These are phyloP conservation scores for Periophthalmus magnuspinnatus DNA, from an alignment of 2,797 vertebrate genomes.

Conservation along the genomic window DNA sequence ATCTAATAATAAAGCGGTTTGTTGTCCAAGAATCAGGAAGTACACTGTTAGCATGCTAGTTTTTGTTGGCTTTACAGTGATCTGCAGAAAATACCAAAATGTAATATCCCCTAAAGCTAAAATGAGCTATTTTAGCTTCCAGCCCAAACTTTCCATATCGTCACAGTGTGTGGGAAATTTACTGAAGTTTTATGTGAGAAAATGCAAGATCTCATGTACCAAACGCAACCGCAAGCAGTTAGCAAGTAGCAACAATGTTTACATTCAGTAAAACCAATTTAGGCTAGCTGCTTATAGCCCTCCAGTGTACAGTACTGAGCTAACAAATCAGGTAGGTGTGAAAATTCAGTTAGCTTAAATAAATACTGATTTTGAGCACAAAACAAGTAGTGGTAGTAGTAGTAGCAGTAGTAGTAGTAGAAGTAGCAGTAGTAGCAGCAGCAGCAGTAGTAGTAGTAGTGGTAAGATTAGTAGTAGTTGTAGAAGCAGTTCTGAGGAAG, in stretches of 20 bases:
- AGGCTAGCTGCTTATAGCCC: conserved; percentile 34
- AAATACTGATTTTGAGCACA: background rate
- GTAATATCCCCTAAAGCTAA: background rate
- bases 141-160: conserved; percentile 54
- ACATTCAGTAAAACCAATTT: conserved; percentile 5
- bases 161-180: conserved; percentile 45
- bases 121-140: background rate
- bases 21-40: no score
- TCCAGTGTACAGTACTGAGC: conserved; percentile 11
- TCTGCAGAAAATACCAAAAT: background rate
- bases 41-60: no score
- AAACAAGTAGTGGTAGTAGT: no score
- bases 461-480: no score
- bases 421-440: background rate
- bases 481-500: no score
- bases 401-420: no score
- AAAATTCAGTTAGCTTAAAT: background rate
- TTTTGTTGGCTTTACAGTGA: no score
- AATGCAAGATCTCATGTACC: conserved; percentile 16
- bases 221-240: conserved; percentile 11
- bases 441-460: no score
- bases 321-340: background rate
- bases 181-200: conserved; percentile 6
- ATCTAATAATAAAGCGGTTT: no score
- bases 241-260: conserved; percentile 13